Percentiles rank a stretch among this genome's conserved stretches.
Evolutionary conservation across 2,797 vertebrate genomes (phyloP).

Genomic region (Hemitrygon akajei): DNA sequence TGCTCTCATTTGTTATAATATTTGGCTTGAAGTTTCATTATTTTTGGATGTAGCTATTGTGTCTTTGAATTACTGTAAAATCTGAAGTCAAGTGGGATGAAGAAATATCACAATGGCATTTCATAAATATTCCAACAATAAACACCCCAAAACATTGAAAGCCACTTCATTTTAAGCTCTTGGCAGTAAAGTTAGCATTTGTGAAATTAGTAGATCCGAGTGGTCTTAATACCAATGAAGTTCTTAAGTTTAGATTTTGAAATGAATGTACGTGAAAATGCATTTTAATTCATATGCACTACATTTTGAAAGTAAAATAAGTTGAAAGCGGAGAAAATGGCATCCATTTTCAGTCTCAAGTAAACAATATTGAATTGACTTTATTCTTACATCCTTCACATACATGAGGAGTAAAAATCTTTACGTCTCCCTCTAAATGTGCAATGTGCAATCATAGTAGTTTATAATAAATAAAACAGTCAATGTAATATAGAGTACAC

Average conservation of each 20-base stretch:
- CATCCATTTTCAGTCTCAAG: background rate
- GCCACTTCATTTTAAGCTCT: background rate
- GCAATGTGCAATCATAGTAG: too few species aligned
- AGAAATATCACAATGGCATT: background rate
- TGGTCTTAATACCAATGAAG: too few species aligned
- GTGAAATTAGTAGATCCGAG: background rate
- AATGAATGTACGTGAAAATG: background rate
- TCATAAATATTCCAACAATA: background rate
- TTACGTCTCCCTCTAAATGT: too few species aligned
- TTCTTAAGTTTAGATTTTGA: background rate
- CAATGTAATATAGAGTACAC: too few species aligned
- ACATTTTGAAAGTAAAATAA: background rate
- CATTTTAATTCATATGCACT: background rate
- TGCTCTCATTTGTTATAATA: background rate
- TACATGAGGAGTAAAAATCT: too few species aligned
- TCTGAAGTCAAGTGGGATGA: background rate
- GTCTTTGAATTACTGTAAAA: background rate
- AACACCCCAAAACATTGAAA: background rate
- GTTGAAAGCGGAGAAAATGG: background rate
- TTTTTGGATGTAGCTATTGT: background rate
- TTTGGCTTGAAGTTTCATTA: background rate
- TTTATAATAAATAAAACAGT: too few species aligned
- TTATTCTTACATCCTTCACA: too few species aligned
- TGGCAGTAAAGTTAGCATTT: background rate
- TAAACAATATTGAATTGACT: background rate